Percentiles rank a stretch among this genome's conserved stretches.
phyloP scores from a whole-genome alignment of 2,888 invertebrate species.

The Pristionchus exspectatus region DNA sequence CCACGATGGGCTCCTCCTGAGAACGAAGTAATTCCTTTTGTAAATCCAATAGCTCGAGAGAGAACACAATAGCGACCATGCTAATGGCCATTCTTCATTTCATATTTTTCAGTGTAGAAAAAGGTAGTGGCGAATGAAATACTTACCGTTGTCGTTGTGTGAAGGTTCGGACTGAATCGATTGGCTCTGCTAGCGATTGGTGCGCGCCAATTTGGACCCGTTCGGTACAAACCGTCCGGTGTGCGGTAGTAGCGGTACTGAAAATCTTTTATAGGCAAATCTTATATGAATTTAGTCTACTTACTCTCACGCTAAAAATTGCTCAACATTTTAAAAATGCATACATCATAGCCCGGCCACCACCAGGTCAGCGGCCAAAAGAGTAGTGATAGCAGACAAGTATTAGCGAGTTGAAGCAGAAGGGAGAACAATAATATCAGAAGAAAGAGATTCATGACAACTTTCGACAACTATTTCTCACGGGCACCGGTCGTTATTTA shows the following conservation, averaged over 20 bases:
- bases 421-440: not conserved
- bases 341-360: not conserved
- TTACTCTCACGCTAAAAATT: not conserved
- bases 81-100: no score
- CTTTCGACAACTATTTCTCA: not conserved
- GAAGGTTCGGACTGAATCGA: no score
- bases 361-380: not conserved
- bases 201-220: not conserved
- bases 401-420: not conserved
- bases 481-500: not conserved
- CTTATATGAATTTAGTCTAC: no score
- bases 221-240: not conserved
- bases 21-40: no score
- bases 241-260: not conserved
- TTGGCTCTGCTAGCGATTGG: not conserved
- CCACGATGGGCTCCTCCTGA: no score
- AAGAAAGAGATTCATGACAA: not conserved
- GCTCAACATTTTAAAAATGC: not conserved
- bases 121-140: no score
- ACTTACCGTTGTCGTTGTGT: no score
- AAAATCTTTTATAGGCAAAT: not conserved
- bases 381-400: not conserved
- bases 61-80: no score
- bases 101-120: no score
- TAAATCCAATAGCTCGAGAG: no score